phyloP scores from a whole-genome alignment of 2,113 vertebrate species.

The Mormoops blainvillei region DNA sequence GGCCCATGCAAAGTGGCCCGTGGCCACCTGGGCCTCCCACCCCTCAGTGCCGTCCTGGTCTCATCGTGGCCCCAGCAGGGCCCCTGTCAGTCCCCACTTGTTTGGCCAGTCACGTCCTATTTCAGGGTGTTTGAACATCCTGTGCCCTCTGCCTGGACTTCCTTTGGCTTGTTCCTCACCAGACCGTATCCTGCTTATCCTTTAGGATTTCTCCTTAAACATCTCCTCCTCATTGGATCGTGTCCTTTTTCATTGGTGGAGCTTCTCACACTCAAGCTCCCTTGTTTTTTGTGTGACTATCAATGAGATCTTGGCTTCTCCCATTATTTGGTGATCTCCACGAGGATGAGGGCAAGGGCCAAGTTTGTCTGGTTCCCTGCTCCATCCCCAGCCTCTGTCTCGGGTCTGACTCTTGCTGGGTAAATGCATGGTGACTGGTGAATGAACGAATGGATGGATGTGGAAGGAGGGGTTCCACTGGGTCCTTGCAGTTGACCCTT shows the following conservation, averaged over 20 bases:
- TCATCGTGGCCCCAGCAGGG: not conserved
- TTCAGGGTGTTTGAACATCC: not conserved
- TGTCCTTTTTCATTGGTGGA: not conserved
- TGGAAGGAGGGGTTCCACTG: not conserved
- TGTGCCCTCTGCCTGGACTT: not conserved
- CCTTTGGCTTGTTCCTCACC: not conserved
- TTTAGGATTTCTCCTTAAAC: not conserved
- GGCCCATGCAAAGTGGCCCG: not conserved
- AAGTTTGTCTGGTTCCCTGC: not conserved
- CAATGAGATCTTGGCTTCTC: not conserved
- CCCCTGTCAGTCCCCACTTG: not conserved
- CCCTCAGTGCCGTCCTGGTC: not conserved
- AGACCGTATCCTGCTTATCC: not conserved
- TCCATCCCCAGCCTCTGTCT: not conserved
- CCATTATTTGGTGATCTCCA: not conserved
- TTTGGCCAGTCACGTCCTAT: not conserved
- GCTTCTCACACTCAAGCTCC: not conserved
- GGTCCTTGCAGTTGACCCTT: not conserved
- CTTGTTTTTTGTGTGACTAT: not conserved
- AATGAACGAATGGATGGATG: not conserved
- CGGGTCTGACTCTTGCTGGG: not conserved
- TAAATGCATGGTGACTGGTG: not conserved
- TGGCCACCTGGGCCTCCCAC: not conserved
- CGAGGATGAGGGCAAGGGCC: not conserved
- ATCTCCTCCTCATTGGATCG: not conserved